Evolutionary conservation across 2,797 vertebrate genomes (phyloP).

Genomic region (Percopsis omiscomaycus): DNA sequence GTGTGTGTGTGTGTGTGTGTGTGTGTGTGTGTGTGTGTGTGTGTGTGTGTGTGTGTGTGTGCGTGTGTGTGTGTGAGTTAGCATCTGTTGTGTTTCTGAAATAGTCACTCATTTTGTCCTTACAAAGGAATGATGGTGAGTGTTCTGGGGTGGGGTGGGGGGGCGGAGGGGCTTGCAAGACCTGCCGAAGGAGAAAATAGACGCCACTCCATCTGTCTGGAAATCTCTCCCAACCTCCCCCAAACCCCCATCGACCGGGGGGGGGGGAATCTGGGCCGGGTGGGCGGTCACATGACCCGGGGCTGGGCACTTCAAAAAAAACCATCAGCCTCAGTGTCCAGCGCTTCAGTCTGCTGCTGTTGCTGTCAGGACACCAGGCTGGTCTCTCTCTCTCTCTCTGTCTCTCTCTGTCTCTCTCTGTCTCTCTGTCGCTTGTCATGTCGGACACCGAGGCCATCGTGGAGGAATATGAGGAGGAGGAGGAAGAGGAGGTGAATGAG

Average conservation of each 20-base stretch:
- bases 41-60: not conserved
- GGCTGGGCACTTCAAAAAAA: constrained; percentile 63
- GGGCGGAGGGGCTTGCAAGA: constrained; percentile 51
- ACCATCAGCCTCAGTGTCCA: constrained; percentile 1
- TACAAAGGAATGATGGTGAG: constrained; percentile 75
- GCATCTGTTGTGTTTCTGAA: constrained; percentile 79
- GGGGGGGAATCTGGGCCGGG: constrained; percentile 37
- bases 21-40: too few species aligned
- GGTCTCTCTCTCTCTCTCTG: constrained; percentile 17
- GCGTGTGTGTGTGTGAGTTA: constrained; percentile 33
- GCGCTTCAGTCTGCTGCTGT: constrained; percentile 34
- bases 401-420: constrained; percentile 24
- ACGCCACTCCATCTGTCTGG: constrained; percentile 73
- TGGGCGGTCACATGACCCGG: constrained; percentile 63
- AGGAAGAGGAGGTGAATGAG: constrained; percentile 25
- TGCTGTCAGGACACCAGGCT: constrained; percentile 34
- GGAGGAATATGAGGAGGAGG: constrained; percentile 68
- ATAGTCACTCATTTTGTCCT: constrained; percentile 74
- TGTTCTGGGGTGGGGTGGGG: constrained; percentile 47
- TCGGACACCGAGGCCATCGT: constrained; percentile 74
- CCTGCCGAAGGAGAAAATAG: constrained; percentile 78
- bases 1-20: too few species aligned
- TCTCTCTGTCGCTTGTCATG: constrained; percentile 58
- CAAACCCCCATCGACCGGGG: constrained; percentile 53
- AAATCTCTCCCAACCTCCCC: constrained; percentile 33